phyloP scores from a whole-genome alignment of 2,888 invertebrate genomes.

The Harpagoxenus sublaevis region DNA sequence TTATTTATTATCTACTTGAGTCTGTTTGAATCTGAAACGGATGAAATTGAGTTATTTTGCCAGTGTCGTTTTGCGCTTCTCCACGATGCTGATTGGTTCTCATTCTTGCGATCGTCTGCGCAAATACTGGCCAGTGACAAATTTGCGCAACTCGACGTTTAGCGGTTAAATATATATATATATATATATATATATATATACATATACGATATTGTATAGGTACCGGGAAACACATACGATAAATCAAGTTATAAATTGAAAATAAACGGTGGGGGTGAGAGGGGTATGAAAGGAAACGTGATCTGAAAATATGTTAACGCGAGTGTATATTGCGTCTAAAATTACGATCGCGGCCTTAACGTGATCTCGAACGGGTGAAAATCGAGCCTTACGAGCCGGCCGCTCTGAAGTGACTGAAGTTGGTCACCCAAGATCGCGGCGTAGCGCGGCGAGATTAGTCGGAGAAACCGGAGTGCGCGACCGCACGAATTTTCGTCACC shows the following conservation, averaged over 20 bases:
- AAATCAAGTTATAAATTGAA: background rate
- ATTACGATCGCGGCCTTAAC: background rate
- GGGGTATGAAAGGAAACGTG: background rate
- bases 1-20: background rate
- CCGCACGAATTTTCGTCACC: slow-evolving; percentile 10
- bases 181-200: background rate
- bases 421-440: slow-evolving; percentile 6
- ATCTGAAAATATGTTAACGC: background rate
- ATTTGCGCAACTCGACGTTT: background rate
- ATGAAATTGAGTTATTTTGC: slow-evolving; percentile 5
- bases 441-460: no score
- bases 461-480: background rate
- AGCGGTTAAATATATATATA: background rate
- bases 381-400: background rate
- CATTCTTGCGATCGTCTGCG: background rate
- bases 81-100: background rate
- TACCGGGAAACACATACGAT: background rate
- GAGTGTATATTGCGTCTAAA: slow-evolving; percentile 9
- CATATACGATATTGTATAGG: background rate
- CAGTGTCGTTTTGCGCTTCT: background rate
- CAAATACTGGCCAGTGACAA: background rate
- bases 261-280: background rate
- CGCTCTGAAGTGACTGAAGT: background rate
- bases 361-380: slow-evolving; percentile 13
- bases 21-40: background rate